Conservation (phyloP, 2,888 invertebrate genomes). For the Hypolimnas misippus region DNA sequence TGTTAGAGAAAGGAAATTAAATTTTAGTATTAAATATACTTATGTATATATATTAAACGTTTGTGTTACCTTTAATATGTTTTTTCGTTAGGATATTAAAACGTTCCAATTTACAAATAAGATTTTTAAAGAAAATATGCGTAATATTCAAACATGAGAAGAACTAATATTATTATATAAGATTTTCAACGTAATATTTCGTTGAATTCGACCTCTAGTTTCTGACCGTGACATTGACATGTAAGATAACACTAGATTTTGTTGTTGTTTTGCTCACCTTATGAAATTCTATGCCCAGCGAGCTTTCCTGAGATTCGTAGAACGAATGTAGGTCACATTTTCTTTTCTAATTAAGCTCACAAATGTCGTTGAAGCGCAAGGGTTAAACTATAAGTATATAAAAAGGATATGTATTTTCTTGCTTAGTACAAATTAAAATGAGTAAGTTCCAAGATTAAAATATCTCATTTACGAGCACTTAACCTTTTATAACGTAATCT, state of each 20-base stretch:
- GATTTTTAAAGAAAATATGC: too few species aligned
- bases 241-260: conserved; percentile 11
- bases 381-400: not conserved
- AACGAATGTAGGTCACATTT: conserved; percentile 28
- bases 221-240: not conserved
- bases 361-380: not conserved
- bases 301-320: conserved; percentile 15
- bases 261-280: conserved; percentile 3
- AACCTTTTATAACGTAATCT: too few species aligned
- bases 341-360: conserved; percentile 22
- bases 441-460: not conserved
- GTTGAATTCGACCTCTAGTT: not conserved
- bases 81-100: too few species aligned
- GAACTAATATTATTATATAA: too few species aligned
- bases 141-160: too few species aligned
- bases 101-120: too few species aligned
- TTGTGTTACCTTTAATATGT: too few species aligned
- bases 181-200: not conserved
- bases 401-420: not conserved
- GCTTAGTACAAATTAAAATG: not conserved
- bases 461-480: too few species aligned
- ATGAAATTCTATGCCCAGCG: conserved; percentile 13
- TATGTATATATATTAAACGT: too few species aligned
- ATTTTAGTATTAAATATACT: not conserved
- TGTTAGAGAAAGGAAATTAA: not conserved